Percentiles rank a stretch among this genome's conserved stretches.
phyloP scores from a whole-genome alignment of 2,113 vertebrate species.

The Columba janthina region DNA sequence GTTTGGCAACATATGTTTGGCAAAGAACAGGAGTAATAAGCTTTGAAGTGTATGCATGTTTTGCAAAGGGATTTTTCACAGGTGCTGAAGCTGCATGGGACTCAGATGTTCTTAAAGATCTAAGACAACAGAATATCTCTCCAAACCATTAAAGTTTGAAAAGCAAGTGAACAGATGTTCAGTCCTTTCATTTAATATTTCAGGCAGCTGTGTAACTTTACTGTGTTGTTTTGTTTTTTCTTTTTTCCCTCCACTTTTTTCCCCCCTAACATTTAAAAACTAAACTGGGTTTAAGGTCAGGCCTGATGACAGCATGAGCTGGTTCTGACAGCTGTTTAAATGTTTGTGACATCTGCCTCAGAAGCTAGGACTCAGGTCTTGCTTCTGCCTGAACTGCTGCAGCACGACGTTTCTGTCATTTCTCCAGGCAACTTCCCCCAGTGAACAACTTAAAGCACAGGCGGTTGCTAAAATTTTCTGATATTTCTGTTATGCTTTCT shows the following conservation, averaged over 20 bases:
- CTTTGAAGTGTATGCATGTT: slow-evolving; percentile 71
- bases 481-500: not conserved
- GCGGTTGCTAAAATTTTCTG: not conserved
- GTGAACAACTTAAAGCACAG: not conserved
- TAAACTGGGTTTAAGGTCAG: slow-evolving; percentile 77
- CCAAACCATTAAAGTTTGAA: slow-evolving; percentile 80
- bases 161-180: slow-evolving; percentile 80
- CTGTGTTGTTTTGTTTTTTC: not conserved
- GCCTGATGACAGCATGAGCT: slow-evolving; percentile 64
- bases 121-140: slow-evolving; percentile 81
- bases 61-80: slow-evolving; percentile 71
- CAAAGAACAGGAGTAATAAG: slow-evolving; percentile 46
- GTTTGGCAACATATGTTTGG: slow-evolving; percentile 70
- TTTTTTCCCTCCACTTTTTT: not conserved
- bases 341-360: slow-evolving; percentile 73
- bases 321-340: slow-evolving; percentile 79
- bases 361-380: not conserved
- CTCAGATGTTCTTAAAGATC: slow-evolving; percentile 83
- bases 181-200: slow-evolving; percentile 80
- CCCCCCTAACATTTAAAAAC: slow-evolving; percentile 73
- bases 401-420: not conserved
- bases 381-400: not conserved
- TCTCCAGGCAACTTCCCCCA: not conserved
- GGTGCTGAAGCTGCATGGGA: slow-evolving; percentile 69
- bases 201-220: slow-evolving; percentile 77